Base-by-base conservation (phyloP, 2,113 vertebrate genomes). In the Grammatotria lemairii region DNA sequence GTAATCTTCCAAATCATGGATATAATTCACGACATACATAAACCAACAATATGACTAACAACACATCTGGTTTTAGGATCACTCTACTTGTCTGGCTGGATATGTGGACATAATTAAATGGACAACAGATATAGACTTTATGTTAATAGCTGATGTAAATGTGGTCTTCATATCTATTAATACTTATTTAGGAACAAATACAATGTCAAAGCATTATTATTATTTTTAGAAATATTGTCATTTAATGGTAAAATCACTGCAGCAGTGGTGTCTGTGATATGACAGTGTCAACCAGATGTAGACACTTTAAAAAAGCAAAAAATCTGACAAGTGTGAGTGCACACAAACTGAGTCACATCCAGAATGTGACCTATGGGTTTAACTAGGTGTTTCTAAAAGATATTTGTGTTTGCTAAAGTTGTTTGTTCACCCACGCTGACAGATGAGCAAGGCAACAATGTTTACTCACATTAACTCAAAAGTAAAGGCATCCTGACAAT, bases 401-500 rank as follows among this genome's bases (percentile, higher is more conserved):
- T 31, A 78, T 78, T 49, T 49, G 42, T 31, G 23, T n/a, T 49
- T 49, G 70, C 70, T 5, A 14, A 91, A 83, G 89, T 70, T 92
- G 88, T 93, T 94, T 91, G 84, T 70, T 85, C 85, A 82, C 80
- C 85, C 85, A 23, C 58, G 21, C 82, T 82, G 79, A 81, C 88
- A 92, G 86, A 92, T 88, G 84, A 94, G 85, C 81, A 23, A 21
- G 31, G 65, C 82, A 80, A 87, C 85, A 85, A 85, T 90, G 92
- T 95, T 94, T 94, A 83, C 88, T 75, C 88, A 91, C 65, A 91
- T 90, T 82, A 86, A 63, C 82, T 78, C 73, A 10, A 91, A 91
- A 91, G 83, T 57, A 78, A 88, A 78, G 70, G 42, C 26, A 75
- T 75, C 42, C 42, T 28, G 70, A 47, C 23, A 49, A 31, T 78